Conservation (phyloP, 2,888 invertebrate species). For the Molorchus minor region DNA sequence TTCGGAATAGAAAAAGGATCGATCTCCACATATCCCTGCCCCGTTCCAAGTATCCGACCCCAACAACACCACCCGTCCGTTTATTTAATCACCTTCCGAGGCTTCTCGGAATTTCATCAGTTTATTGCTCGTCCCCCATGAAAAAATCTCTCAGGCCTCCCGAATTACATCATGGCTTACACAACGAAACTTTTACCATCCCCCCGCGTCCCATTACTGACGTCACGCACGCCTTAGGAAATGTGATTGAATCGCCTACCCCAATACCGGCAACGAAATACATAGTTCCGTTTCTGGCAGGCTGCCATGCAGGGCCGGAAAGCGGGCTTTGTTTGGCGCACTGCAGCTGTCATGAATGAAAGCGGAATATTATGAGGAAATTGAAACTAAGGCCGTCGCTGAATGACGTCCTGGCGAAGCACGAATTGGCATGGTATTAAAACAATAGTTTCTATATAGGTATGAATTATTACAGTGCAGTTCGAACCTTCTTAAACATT, state of each 20-base stretch:
- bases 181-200: neutral
- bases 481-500: too few species aligned
- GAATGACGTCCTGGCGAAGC: too few species aligned
- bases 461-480: too few species aligned
- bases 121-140: neutral
- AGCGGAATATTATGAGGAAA: slow-evolving; percentile 16
- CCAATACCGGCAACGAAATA: slow-evolving; percentile 15
- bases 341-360: slow-evolving; percentile 27
- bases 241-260: slow-evolving; percentile 18
- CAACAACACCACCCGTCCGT: too few species aligned
- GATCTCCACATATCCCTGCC: too few species aligned
- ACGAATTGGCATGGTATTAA: too few species aligned
- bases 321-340: slow-evolving; percentile 25
- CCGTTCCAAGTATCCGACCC: too few species aligned
- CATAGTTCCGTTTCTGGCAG: slow-evolving; percentile 23
- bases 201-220: neutral
- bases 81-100: too few species aligned
- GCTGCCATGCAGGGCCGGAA: slow-evolving; percentile 17
- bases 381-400: slow-evolving; percentile 10
- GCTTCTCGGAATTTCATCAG: neutral
- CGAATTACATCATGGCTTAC: slow-evolving; percentile 3
- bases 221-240: slow-evolving; percentile 17
- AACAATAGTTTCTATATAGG: too few species aligned
- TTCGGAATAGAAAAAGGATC: too few species aligned
- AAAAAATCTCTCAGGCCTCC: neutral